Evolutionary conservation across 2,888 invertebrate species (phyloP), one percentile per base, ranked within the genome.

Genomic region (Alsophila aescularia): DNA sequence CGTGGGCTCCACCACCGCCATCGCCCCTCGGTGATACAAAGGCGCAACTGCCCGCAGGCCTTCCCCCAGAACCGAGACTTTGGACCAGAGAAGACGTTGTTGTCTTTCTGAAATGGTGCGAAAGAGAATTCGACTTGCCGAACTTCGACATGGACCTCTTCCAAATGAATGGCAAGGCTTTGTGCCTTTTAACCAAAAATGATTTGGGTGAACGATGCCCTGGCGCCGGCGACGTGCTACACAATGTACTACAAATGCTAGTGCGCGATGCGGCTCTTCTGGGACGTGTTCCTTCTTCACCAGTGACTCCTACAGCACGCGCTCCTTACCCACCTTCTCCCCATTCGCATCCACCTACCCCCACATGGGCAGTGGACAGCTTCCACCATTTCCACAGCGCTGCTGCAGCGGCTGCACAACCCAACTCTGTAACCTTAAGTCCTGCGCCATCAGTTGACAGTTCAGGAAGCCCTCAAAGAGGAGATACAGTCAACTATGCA

Each of bases 111-210:
- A 95, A 96, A 77, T 98, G 98, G 96, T 97, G 97, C 67, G 97
- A 98, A 85, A 93, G 96, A 65, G 97, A 98, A 88, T 98, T 97
- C 82, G 98, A 98, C 85, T 91, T 98, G 67, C 97, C 97, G 47
- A 95, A 96, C 70, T 96, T 98, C 79, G 97, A 98, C 79, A 95
- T 96, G 94, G 97, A 98, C 78, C 95, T 97, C 88, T 98, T 98
- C 84, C 97, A 97, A 92, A 98, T 98, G 98, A 98, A 98, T 84
- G 98, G 96, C 57, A 98, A 98, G 90, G 98, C 98, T 1, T 90
- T 98, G 70, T 98, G 98, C 81, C 93, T 98, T 41, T 90, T 98
- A 62, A 98, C 96, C 40, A 96, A 98, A 82, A 95, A 94, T 12
- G 98, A 98, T 85, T 94, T 98, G 69, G 96, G 96, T 18, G 98